Evolutionary conservation across 2,888 invertebrate genomes (phyloP).

Genomic region (Noctua fimbriata): DNA sequence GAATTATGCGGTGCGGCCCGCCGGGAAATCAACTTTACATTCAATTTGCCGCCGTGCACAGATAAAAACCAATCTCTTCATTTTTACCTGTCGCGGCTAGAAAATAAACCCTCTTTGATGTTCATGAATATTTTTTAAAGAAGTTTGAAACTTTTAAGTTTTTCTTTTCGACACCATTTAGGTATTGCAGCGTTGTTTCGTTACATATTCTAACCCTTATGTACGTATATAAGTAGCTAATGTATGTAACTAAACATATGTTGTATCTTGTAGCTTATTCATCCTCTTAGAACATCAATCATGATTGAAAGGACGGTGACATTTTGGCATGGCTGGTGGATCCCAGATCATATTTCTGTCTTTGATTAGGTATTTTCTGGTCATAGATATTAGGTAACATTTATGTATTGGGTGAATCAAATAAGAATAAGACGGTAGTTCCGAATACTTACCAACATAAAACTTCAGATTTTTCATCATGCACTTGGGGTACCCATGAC

Average conservation of each 20-base stretch:
- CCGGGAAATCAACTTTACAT: conserved; percentile 90
- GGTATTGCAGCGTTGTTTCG: neutral
- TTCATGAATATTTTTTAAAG: conserved; percentile 42
- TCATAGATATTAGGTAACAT: neutral
- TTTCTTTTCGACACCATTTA: neutral
- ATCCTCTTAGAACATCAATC: neutral
- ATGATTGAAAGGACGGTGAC: neutral
- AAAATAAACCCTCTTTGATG: conserved; percentile 63
- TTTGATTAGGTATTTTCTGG: neutral
- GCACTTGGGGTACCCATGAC: neutral
- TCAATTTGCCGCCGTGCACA: conserved; percentile 87
- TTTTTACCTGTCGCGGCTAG: conserved; percentile 76
- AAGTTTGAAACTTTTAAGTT: conserved; percentile 34
- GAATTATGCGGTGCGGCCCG: conserved; percentile 85
- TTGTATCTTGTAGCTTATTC: neutral
- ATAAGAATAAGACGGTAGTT: neutral
- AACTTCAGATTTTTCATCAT: neutral
- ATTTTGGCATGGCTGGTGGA: neutral
- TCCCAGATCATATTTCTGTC: neutral
- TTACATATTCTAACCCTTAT: neutral
- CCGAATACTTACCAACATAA: neutral
- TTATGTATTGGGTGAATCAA: neutral
- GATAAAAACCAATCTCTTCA: conserved; percentile 88
- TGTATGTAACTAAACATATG: too few species aligned
- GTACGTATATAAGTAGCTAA: too few species aligned